A percentile compares a stretch with the other conserved stretches of the same genome.
Evolutionary conservation across 2,888 invertebrate genomes (phyloP).

Genomic region (Clunio marinus): DNA sequence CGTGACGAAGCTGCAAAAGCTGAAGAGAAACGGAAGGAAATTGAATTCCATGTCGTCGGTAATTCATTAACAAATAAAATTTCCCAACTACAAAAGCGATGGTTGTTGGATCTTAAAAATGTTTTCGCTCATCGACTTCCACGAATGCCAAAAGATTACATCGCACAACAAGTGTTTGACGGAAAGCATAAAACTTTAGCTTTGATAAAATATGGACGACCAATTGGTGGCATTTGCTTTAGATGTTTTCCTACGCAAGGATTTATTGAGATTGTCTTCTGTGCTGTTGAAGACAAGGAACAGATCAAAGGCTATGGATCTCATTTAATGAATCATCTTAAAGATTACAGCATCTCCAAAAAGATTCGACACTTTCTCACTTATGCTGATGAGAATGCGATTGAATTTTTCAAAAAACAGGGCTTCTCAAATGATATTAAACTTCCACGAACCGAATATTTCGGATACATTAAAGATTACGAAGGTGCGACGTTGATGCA

Average conservation of each 20-base stretch:
- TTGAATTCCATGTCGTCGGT: constrained; percentile 90
- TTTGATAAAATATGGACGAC: constrained; percentile 82
- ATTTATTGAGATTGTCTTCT: constrained; percentile 61
- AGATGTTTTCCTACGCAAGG: constrained; percentile 83
- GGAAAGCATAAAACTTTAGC: constrained; percentile 92
- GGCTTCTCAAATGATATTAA: constrained; percentile 97
- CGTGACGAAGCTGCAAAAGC: constrained; percentile 87
- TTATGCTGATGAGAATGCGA: constrained; percentile 95
- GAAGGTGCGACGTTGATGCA: constrained; percentile 98
- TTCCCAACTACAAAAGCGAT: constrained; percentile 85
- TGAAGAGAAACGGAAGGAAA: constrained; percentile 82
- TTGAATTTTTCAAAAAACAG: constrained; percentile 87
- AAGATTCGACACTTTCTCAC: constrained; percentile 91
- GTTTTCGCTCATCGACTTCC: constrained; percentile 95
- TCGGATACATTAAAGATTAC: constrained; percentile 96
- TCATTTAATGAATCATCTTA: constrained; percentile 97
- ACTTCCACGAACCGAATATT: constrained; percentile 71
- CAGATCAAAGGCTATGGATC: constrained; percentile 98
- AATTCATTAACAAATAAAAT: constrained; percentile 86
- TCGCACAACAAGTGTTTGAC: constrained; percentile 91
- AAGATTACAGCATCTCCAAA: constrained; percentile 91
- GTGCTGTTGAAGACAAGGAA: constrained; percentile 92
- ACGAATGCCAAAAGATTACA: constrained; percentile 96
- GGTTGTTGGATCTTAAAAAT: constrained; percentile 79
- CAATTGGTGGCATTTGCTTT: constrained; percentile 97